Evolutionary conservation across 2,888 invertebrate genomes (phyloP).

Genomic region (Trissolcus japonicus): DNA sequence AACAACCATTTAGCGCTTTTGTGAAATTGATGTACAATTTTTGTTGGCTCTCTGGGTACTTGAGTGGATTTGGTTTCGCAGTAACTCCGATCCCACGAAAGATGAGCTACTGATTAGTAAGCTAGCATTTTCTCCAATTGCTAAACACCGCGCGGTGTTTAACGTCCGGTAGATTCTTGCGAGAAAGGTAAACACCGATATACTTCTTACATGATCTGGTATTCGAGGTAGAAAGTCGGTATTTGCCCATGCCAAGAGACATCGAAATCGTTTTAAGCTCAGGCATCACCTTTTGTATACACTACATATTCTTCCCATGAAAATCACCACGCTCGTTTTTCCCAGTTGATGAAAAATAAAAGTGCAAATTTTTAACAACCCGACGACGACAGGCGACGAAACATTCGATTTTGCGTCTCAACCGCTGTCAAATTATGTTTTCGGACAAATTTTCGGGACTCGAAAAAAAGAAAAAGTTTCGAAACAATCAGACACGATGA

Average conservation of each 20-base stretch:
- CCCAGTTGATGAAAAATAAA: too few relatives aligned
- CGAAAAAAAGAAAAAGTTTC: too few relatives aligned
- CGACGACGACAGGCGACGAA: too few relatives aligned
- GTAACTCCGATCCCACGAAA: constrained; percentile 55
- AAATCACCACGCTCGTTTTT: neutral
- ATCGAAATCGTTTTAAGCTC: constrained; percentile 39
- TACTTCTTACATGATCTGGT: constrained; percentile 52
- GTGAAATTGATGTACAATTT: too few relatives aligned
- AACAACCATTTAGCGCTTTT: too few relatives aligned
- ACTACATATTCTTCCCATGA: neutral
- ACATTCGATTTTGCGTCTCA: neutral
- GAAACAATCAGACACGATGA: neutral
- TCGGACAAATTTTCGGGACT: neutral
- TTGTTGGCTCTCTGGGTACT: too few relatives aligned
- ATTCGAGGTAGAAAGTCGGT: constrained; percentile 45
- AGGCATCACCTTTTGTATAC: neutral
- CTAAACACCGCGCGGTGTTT: constrained; percentile 51
- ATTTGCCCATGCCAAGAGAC: constrained; percentile 26
- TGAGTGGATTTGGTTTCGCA: too few relatives aligned
- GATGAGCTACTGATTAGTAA: constrained; percentile 45
- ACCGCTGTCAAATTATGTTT: neutral
- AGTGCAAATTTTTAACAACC: too few relatives aligned
- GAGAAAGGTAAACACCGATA: constrained; percentile 52
- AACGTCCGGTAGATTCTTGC: constrained; percentile 53
- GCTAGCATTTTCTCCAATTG: constrained; percentile 43